These are phyloP conservation scores for Harpagifer antarcticus DNA, from an alignment of 2,797 vertebrate species.

Conservation along the genomic window DNA sequence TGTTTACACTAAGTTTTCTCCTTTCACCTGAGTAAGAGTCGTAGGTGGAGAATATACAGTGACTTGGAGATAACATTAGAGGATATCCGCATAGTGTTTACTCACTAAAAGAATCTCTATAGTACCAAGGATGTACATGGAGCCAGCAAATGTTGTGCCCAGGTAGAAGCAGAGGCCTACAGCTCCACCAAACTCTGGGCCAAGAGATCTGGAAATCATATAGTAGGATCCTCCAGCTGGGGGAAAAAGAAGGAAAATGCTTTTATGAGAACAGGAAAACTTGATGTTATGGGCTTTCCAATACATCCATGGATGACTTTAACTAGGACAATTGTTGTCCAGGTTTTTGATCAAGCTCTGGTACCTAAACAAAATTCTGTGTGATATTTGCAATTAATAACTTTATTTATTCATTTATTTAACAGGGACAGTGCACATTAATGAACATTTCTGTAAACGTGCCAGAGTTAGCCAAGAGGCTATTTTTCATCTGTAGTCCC, in stretches of 20 bases:
- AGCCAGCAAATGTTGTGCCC: constrained; percentile 96
- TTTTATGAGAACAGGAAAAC: neutral
- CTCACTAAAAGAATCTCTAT: constrained; percentile 97
- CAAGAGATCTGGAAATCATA: constrained; percentile 96
- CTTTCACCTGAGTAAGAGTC: neutral
- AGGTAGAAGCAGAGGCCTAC: constrained; percentile 97
- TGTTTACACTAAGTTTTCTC: neutral
- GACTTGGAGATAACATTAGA: neutral
- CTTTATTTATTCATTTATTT: too few relatives aligned
- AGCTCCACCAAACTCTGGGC: constrained; percentile 96
- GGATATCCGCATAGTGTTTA: constrained; percentile 9
- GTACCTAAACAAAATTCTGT: neutral
- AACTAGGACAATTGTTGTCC: neutral
- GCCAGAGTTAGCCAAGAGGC: too few relatives aligned
- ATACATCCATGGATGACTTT: neutral
- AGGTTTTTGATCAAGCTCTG: neutral
- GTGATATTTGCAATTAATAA: neutral
- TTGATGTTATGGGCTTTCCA: neutral
- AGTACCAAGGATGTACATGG: constrained; percentile 98
- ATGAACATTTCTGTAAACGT: too few relatives aligned
- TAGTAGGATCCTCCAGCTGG: constrained; percentile 97
- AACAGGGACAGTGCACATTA: too few relatives aligned
- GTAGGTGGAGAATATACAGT: neutral
- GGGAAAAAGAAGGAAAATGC: neutral
- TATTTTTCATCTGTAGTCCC: too few relatives aligned